A percentile compares a stretch with the other conserved stretches of the same genome.
These are phyloP conservation scores for Aythya baeri DNA, from an alignment of 2,113 vertebrate genomes.

Conservation along the genomic window DNA sequence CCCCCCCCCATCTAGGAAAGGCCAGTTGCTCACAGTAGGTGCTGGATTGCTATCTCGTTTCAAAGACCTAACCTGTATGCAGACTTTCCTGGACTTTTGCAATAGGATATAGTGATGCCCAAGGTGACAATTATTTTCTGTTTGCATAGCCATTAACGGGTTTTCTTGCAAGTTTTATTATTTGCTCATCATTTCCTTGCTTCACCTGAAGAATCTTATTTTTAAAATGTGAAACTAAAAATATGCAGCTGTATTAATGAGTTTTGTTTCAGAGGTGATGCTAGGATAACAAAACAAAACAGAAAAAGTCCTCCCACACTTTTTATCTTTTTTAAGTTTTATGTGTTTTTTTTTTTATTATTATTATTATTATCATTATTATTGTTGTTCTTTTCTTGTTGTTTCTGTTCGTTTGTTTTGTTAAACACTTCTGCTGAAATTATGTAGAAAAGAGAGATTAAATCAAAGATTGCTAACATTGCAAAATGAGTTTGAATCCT, in stretches of 20 bases:
- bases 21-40: slow-evolving; percentile 5
- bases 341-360: background rate
- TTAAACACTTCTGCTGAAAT: background rate
- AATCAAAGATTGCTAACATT: background rate
- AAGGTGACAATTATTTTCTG: background rate
- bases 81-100: background rate
- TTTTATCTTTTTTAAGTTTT: background rate
- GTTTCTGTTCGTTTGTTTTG: background rate
- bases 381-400: background rate
- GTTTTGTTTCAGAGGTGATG: background rate
- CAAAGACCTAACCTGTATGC: background rate
- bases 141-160: background rate
- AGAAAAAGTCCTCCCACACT: fast-evolving
- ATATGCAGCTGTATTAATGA: background rate
- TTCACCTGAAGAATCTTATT: background rate
- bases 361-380: background rate
- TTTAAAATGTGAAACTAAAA: background rate
- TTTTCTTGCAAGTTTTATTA: background rate
- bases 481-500: background rate
- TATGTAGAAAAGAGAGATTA: background rate
- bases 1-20: background rate
- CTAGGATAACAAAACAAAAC: background rate
- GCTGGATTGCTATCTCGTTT: background rate
- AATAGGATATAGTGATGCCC: background rate
- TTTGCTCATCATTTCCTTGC: background rate